Evolutionary conservation across 2,888 invertebrate species (phyloP), one percentile per base, ranked within the genome.

Genomic region (Rhingia rostrata): DNA sequence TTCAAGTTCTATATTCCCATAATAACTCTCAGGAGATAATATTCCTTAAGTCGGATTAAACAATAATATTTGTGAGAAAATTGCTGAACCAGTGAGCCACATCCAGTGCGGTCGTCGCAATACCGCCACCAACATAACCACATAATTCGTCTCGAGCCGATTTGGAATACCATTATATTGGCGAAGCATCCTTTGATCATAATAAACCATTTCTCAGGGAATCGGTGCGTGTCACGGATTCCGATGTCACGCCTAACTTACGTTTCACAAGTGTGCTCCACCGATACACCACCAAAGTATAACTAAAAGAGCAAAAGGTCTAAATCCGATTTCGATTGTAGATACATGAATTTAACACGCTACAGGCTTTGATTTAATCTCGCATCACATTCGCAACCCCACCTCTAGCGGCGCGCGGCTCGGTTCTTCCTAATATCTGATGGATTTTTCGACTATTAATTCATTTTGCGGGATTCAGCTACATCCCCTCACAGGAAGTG

Each of bases 281-380:
- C 1, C 22, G 1, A 22, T 22, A 22, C 45, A 49, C 43, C 33
- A 22, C 54, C 39, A 33, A 58, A 12, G 9, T 9, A 12, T 56
- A 63, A 54, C 41, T 54, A 63, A 61, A 49, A 66, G 60, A 49
- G 58, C 66, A 66, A 66, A 66, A 53, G 32, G 30, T 9, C 35
- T 54, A 60, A n/a, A 66, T 58, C 51, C 10, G 51, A 51, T 64
- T 56, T 54, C 12, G 33, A 22, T 63, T 81, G 69, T 81, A 75
- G 70, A 86, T 87, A 87, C 86, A 87, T 84, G 86, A 88, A 88
- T 88, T 88, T 88, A 86, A 87, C 87, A 88, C 87, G 87, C 87
- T 87, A 75, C 86, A 82, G 86, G 87, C 87, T 87, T 87, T 86
- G 60, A 58, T 47, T 45, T 82, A 66, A 72, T 73, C 70, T 72